Conservation (phyloP, 1,140 invertebrate genomes). For the Drosophila repleta region DNA sequence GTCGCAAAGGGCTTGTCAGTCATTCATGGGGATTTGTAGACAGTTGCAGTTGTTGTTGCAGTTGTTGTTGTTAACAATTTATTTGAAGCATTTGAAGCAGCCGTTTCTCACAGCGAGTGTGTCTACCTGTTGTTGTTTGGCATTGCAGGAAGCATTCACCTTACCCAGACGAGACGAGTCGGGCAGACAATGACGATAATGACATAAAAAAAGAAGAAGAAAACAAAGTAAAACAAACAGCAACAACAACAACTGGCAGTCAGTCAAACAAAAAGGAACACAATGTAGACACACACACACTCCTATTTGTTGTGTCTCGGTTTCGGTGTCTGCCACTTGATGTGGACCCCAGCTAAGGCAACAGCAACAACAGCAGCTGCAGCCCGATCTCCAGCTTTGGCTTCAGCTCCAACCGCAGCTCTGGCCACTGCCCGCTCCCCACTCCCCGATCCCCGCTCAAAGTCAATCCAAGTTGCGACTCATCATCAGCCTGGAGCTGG, state of each 20-base stretch:
- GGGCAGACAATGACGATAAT: constrained; percentile 71
- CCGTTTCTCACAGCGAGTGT: constrained; percentile 69
- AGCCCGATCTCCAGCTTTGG: neutral
- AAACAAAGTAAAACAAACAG: constrained; percentile 68
- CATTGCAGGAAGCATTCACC: constrained; percentile 81
- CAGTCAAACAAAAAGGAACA: constrained; percentile 71
- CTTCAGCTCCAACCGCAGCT: neutral
- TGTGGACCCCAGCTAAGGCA: constrained; percentile 48
- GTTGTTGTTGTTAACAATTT: constrained; percentile 57
- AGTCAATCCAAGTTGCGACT: constrained; percentile 52
- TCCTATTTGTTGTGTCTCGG: constrained; percentile 48
- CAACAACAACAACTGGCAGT: constrained; percentile 40
- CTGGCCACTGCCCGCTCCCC: neutral
- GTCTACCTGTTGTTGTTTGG: constrained; percentile 77
- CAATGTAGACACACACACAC: constrained; percentile 53
- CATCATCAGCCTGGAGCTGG: constrained; percentile 63
- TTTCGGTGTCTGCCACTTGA: constrained; percentile 74
- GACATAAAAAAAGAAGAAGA: constrained; percentile 59
- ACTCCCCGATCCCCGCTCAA: constrained; percentile 2
- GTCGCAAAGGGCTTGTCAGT: constrained; percentile 62
- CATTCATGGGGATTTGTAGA: constrained; percentile 34
- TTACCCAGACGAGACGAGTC: constrained; percentile 36
- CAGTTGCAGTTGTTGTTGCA: constrained; percentile 53
- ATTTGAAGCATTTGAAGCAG: constrained; percentile 70
- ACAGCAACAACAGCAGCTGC: constrained; percentile 9